A percentile compares a stretch with the other conserved stretches of the same genome.
These are phyloP conservation scores for Callimorpha dominula DNA, from an alignment of 2,888 invertebrate species.

Conservation along the genomic window DNA sequence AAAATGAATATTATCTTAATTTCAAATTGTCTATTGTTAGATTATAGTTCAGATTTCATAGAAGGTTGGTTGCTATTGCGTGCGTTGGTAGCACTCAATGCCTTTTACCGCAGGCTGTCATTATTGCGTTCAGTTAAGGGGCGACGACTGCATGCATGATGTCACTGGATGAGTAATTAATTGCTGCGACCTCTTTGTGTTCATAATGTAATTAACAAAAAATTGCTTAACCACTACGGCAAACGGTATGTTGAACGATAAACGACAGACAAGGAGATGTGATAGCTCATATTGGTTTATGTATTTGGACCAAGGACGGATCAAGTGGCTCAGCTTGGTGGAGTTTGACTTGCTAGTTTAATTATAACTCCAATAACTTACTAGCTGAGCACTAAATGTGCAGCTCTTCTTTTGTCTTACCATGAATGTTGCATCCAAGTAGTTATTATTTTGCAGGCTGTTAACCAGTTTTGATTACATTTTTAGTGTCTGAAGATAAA, in stretches of 20 bases:
- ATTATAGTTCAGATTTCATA: background rate
- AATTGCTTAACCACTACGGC: background rate
- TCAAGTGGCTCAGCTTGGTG: constrained; percentile 8
- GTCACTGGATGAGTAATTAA: constrained; percentile 61
- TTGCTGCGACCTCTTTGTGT: constrained; percentile 29
- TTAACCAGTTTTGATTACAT: background rate
- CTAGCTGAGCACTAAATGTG: constrained; percentile 16
- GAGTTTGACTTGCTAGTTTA: constrained; percentile 13
- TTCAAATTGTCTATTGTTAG: background rate
- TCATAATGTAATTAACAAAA: background rate
- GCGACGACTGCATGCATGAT: constrained; percentile 53
- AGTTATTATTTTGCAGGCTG: background rate
- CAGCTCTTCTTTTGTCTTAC: constrained; percentile 1
- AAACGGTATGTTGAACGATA: background rate
- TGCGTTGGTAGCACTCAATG: constrained; percentile 1
- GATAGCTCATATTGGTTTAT: constrained; percentile 5
- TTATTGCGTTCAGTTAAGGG: constrained; percentile 36
- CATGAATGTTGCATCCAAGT: constrained; percentile 10
- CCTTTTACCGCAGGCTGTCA: constrained; percentile 27
- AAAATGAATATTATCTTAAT: constrained; percentile 5
- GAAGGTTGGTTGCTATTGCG: background rate
- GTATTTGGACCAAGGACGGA: constrained; percentile 39
- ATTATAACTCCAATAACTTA: constrained; percentile 19
- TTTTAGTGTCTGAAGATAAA: background rate
- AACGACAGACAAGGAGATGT: background rate